These are phyloP conservation scores for Dolichoris vasculosae DNA, from an alignment of 1,140 invertebrate genomes.

Conservation along the genomic window DNA sequence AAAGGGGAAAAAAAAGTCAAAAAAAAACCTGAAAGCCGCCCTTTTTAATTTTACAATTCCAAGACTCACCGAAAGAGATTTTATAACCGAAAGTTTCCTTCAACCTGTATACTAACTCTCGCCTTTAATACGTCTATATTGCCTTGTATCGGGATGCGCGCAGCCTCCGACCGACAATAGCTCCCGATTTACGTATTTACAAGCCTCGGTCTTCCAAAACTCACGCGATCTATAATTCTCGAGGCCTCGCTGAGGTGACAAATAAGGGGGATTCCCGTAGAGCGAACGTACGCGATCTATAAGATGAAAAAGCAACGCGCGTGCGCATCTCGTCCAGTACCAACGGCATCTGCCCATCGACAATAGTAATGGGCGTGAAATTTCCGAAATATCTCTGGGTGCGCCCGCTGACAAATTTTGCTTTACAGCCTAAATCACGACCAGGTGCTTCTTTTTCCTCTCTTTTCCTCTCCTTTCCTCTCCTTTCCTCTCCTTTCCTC, in stretches of 20 bases:
- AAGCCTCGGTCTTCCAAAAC: background rate
- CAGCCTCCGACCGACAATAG: background rate
- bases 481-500: no score
- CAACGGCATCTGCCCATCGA: conserved; percentile 67
- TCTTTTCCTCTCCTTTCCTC: background rate
- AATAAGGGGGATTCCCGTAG: conserved; percentile 29
- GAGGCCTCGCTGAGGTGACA: conserved; percentile 15
- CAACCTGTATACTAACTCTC: background rate
- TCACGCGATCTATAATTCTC: conserved; percentile 6
- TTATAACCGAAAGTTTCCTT: conserved; percentile 8
- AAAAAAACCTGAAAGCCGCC: background rate
- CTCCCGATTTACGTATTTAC: background rate
- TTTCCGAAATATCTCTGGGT: conserved; percentile 66
- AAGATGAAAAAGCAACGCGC: conserved; percentile 21
- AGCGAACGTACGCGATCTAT: background rate
- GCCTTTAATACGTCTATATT: conserved; percentile 16
- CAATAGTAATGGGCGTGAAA: conserved; percentile 73
- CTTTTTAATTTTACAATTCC: background rate
- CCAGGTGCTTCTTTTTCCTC: conserved; percentile 57
- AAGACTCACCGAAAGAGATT: background rate
- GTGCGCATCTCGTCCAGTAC: conserved; percentile 15
- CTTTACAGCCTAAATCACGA: conserved; percentile 60
- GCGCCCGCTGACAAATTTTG: conserved; percentile 70
- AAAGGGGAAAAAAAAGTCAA: no score
- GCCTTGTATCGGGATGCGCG: background rate